phyloP scores from a whole-genome alignment of 2,888 invertebrate species.

The Lycocerus yunnanus region DNA sequence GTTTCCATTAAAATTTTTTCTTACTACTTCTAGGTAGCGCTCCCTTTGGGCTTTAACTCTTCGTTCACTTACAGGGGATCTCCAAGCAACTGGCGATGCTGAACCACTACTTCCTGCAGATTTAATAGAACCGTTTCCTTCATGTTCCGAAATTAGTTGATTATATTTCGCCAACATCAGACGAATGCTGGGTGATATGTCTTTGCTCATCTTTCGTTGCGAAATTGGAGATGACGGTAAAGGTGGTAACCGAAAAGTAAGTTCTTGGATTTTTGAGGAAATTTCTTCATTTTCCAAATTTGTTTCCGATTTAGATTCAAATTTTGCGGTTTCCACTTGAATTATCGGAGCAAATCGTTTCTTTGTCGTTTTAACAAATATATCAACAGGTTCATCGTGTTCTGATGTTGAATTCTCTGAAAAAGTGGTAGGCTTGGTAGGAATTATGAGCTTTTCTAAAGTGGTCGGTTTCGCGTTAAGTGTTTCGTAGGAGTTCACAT shows the following conservation, averaged over 20 bases:
- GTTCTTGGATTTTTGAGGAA: conserved; percentile 43
- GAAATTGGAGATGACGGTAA: conserved; percentile 63
- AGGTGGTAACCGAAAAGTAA: conserved; percentile 63
- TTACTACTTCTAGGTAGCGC: conserved; percentile 56
- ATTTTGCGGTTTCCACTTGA: conserved; percentile 25
- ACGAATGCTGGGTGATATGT: conserved; percentile 71
- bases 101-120: conserved; percentile 62
- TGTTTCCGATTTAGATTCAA: not conserved
- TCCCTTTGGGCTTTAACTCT: conserved; percentile 60
- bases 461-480: conserved; percentile 36
- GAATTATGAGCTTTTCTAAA: conserved; percentile 44
- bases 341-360: conserved; percentile 73
- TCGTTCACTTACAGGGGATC: conserved; percentile 65
- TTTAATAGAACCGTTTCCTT: conserved; percentile 49
- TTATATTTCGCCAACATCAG: conserved; percentile 74
- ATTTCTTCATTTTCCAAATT: not conserved
- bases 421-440: conserved; percentile 42
- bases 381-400: conserved; percentile 57
- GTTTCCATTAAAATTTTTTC: conserved; percentile 52
- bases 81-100: conserved; percentile 67
- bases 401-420: conserved; percentile 17
- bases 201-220: conserved; percentile 63
- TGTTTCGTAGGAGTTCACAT: not conserved
- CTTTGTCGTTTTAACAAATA: conserved; percentile 79
- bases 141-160: conserved; percentile 65